Conservation (phyloP, 2,888 invertebrate species). For the Poecilobothrus nobilitatus region DNA sequence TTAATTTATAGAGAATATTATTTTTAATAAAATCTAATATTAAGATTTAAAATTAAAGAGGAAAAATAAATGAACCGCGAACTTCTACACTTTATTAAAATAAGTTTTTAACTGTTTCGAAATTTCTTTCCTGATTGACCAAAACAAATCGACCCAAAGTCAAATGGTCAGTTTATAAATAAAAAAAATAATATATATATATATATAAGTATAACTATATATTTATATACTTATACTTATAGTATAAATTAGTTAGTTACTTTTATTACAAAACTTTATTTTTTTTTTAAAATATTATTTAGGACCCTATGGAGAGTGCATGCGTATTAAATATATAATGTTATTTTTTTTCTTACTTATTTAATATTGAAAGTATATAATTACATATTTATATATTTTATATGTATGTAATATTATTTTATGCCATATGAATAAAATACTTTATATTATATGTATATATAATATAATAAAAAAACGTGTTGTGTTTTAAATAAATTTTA, state of each 20-base stretch:
- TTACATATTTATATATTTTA: no score
- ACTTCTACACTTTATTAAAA: background rate
- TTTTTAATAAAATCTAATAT: no score
- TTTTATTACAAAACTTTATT: background rate
- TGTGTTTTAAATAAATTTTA: background rate
- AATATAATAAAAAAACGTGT: background rate
- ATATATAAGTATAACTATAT: background rate
- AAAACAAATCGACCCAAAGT: slow-evolving; percentile 23
- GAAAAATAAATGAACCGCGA: background rate
- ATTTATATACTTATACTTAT: no score
- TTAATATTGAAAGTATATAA: background rate
- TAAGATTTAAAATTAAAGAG: background rate
- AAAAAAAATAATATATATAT: background rate
- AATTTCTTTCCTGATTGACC: slow-evolving; percentile 20
- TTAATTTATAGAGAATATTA: no score
- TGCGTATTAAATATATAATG: background rate
- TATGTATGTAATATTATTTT: background rate
- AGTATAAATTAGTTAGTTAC: no score
- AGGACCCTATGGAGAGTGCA: background rate
- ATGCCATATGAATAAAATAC: background rate
- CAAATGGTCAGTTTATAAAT: slow-evolving; percentile 1
- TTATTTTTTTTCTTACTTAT: background rate
- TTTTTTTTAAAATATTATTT: background rate
- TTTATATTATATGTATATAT: background rate
- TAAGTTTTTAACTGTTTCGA: background rate